A percentile compares a stretch with the other conserved stretches of the same genome.
Evolutionary conservation across 2,888 invertebrate species (phyloP).

Genomic region (Helicoverpa assulta): DNA sequence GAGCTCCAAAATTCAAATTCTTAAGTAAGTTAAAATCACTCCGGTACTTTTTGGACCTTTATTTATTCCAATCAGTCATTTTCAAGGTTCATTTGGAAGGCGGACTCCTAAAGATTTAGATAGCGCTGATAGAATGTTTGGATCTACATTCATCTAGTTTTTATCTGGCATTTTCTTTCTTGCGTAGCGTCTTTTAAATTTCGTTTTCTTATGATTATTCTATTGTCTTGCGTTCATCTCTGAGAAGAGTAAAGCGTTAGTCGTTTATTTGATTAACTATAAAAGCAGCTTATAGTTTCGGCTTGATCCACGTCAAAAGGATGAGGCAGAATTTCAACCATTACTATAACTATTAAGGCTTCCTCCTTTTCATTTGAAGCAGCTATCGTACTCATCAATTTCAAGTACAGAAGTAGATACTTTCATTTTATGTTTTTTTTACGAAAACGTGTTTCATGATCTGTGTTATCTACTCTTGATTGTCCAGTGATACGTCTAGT

Average conservation of each 20-base stretch:
- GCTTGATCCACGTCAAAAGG: no score
- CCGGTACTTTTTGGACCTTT: conserved; percentile 21
- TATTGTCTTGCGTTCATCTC: neutral
- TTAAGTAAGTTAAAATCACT: conserved; percentile 37
- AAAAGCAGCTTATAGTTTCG: no score
- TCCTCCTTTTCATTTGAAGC: no score
- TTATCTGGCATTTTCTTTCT: conserved; percentile 5
- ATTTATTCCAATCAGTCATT: conserved; percentile 42
- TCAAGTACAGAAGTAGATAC: neutral
- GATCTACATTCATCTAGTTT: conserved; percentile 41
- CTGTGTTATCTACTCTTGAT: conserved; percentile 28
- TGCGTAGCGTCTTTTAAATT: conserved; percentile 5
- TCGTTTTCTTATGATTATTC: neutral
- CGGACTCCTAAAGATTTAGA: conserved; percentile 41
- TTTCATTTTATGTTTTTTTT: neutral
- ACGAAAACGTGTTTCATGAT: neutral
- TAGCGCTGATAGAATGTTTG: conserved; percentile 39
- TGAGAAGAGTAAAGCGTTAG: neutral
- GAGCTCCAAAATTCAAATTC: conserved; percentile 14
- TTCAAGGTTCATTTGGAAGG: conserved; percentile 11
- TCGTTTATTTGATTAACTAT: no score
- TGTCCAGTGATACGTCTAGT: conserved; percentile 30
- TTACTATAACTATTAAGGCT: no score
- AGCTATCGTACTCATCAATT: neutral
- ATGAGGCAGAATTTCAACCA: no score